Base-by-base conservation (phyloP, 2,797 vertebrate species). In the Amphiprion clarkii region DNA sequence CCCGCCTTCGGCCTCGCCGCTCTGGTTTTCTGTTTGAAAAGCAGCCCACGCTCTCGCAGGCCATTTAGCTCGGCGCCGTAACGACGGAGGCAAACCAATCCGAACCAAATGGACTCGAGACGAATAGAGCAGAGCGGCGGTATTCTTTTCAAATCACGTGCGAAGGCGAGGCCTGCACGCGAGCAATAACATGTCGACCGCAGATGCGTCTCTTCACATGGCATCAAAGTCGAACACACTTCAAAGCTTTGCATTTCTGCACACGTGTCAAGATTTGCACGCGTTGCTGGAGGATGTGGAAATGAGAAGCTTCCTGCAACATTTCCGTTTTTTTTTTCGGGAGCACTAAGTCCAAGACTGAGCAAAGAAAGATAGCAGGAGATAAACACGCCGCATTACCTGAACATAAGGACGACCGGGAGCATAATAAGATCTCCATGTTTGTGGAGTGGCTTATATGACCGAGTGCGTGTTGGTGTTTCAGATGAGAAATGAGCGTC, bases 1-100 rank as follows among this genome's bases (percentile, higher is more conserved):
- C 85, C 87, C 42, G 77, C 79, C 89, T 78, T 76, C 67, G 89
- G 85, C 86, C 8, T 66, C 12, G 53, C 69, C 44, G 63, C 60
- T 61, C 81, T 87, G 64, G 84, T 84, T 85, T 86, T 82, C 75
- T 81, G 57, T 85, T 87, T 83, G 78, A 84, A 75, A 88, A 85
- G 83, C 86, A 68, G 76, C 59, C 19, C 78, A 62, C 81, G 49
- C 77, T 60, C 84, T 87, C 76, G 70, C 62, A 64, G 72, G 82
- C 84, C 71, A 68, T 90, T 93, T 93, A 90, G 71, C 77, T 27
- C 54, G 1, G 52, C 1, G 63, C 75, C 10, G 79, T 88, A 89
- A 91, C 68, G 83, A 88, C 80, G 70, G 68, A 80, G 49, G 79
- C 60, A 80, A 88, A 85, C 81, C 48, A 12, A 64, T 77, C 83